phyloP scores from a whole-genome alignment of 2,113 vertebrate species.

The Phainopepla nitens region DNA sequence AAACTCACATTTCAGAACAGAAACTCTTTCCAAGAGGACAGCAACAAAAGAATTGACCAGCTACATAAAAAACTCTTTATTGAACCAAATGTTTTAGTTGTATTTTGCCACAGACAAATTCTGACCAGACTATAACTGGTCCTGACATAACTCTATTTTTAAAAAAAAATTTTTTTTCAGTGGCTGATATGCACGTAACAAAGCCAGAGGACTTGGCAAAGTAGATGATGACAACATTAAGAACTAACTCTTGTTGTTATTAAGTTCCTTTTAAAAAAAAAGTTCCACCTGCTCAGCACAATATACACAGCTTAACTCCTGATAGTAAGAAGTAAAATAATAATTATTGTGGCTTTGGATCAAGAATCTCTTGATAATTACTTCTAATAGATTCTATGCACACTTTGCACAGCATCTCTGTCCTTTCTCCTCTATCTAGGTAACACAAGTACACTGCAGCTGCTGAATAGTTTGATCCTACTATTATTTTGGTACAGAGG shows the following conservation, averaged over 20 bases:
- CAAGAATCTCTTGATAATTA: neutral
- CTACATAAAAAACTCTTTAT: neutral
- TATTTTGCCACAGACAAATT: neutral
- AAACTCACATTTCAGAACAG: neutral
- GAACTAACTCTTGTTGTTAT: neutral
- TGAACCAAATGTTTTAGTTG: neutral
- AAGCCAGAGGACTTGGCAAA: neutral
- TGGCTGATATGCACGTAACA: neutral
- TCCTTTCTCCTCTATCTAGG: neutral
- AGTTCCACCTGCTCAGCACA: neutral
- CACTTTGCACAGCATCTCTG: neutral
- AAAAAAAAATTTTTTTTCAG: neutral
- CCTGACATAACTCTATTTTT: neutral
- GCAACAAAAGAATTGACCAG: neutral
- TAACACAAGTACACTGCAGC: neutral
- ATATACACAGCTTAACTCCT: neutral
- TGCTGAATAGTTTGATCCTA: neutral
- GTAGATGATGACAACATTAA: neutral
- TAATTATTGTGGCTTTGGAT: neutral
- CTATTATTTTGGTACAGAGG: neutral
- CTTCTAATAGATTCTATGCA: neutral
- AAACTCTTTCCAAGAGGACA: neutral
- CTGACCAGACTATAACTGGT: neutral
- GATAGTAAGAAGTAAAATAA: neutral
- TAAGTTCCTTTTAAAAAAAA: neutral